Percentiles rank a stretch among this genome's conserved stretches.
phyloP scores from a whole-genome alignment of 2,113 vertebrate species.

The Epinephelus cyanopodus region DNA sequence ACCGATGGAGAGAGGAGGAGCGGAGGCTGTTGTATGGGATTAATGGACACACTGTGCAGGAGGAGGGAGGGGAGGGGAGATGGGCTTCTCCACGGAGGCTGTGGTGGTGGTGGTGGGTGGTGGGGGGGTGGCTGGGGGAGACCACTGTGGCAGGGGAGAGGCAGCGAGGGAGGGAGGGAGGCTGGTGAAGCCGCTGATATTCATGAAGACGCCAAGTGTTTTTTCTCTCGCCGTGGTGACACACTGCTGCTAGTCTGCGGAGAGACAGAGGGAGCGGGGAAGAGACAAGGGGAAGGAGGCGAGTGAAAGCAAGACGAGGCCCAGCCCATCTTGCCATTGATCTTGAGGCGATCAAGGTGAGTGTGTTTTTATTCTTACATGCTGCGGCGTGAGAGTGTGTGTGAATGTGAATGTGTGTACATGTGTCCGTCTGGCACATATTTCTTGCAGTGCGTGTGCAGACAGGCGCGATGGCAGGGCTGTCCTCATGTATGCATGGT shows the following conservation, averaged over 20 bases:
- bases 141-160: slow-evolving; percentile 73
- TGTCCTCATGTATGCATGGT: slow-evolving; percentile 35
- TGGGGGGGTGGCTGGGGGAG: slow-evolving; percentile 66
- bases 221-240: slow-evolving; percentile 61
- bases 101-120: slow-evolving; percentile 5
- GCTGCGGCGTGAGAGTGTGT: slow-evolving; percentile 49
- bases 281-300: slow-evolving; percentile 28
- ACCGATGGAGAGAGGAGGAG: slow-evolving; percentile 62
- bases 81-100: slow-evolving; percentile 73
- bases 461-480: slow-evolving; percentile 41
- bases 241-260: slow-evolving; percentile 66
- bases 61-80: slow-evolving; percentile 47
- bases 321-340: slow-evolving; percentile 69
- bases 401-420: slow-evolving; percentile 20
- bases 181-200: slow-evolving; percentile 71
- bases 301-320: slow-evolving; percentile 56
- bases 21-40: slow-evolving; percentile 63
- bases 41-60: slow-evolving; percentile 66
- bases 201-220: slow-evolving; percentile 71
- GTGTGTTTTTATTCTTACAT: slow-evolving; percentile 62
- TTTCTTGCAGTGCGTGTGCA: slow-evolving; percentile 51
- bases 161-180: slow-evolving; percentile 65
- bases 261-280: slow-evolving; percentile 57
- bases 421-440: slow-evolving; percentile 43
- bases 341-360: slow-evolving; percentile 81